Conservation (phyloP, 1,140 invertebrate species). For the Homarus americanus region DNA sequence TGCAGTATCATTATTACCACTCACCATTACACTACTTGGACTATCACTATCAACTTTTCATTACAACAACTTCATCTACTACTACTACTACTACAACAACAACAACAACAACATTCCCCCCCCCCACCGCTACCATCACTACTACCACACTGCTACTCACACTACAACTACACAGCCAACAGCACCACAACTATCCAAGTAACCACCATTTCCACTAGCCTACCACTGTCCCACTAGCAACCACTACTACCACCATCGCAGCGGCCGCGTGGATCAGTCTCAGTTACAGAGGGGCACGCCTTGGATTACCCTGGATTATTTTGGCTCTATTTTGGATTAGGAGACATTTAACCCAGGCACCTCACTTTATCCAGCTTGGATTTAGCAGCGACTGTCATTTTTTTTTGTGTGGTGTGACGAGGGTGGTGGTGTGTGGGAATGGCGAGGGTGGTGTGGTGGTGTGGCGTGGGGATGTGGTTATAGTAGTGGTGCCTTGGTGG, state of each 20-base stretch:
- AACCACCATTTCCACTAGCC: not conserved
- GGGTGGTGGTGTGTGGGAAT: not conserved
- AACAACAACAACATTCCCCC: no score
- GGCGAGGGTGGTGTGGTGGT: not conserved
- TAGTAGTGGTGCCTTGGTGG: not conserved
- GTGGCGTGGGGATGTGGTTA: not conserved
- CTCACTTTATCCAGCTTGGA: not conserved
- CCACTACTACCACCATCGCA: not conserved
- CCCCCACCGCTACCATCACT: not conserved
- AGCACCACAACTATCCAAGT: not conserved
- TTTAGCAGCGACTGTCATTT: not conserved
- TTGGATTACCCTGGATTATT: constrained; percentile 9
- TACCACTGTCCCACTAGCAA: not conserved
- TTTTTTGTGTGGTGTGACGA: not conserved
- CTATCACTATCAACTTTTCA: no score
- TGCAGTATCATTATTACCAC: no score
- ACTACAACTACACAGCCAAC: not conserved
- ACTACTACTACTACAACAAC: no score
- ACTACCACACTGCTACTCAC: not conserved
- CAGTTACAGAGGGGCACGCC: not conserved
- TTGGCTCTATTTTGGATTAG: constrained; percentile 26
- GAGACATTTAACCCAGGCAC: constrained; percentile 20
- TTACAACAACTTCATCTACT: no score
- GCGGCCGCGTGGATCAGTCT: not conserved
- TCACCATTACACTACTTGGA: no score